Conservation (phyloP, 2,888 invertebrate species). For the Apamea anceps region DNA sequence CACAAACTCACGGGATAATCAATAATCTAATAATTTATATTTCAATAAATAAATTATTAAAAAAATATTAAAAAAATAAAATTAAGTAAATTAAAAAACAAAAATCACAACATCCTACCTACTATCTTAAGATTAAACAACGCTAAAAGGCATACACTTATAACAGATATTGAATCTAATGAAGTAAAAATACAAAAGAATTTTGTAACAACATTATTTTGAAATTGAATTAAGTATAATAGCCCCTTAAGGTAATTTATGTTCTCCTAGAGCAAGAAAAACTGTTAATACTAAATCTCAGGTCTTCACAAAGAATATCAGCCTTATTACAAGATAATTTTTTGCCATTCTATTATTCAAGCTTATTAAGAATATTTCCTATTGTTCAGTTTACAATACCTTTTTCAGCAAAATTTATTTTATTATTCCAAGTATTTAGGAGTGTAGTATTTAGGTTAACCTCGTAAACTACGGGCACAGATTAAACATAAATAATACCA, state of each 20-base stretch:
- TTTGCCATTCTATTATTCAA: not conserved
- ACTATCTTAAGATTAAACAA: not conserved
- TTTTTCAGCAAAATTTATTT: not conserved
- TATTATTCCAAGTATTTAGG: not conserved
- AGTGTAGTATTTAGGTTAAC: not conserved
- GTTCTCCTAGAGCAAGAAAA: constrained; percentile 12
- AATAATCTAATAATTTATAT: no score
- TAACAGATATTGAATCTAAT: constrained; percentile 7
- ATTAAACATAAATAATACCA: not conserved
- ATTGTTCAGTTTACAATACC: not conserved
- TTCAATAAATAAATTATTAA: no score
- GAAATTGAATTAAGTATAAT: constrained; percentile 12
- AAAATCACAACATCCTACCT: no score
- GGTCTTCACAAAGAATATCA: constrained; percentile 1
- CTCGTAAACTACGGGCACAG: not conserved
- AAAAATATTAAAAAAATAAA: no score
- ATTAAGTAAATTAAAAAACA: no score
- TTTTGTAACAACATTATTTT: constrained; percentile 5
- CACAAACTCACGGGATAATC: not conserved
- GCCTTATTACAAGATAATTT: not conserved
- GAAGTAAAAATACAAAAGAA: constrained; percentile 15
- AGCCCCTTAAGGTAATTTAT: constrained; percentile 19
- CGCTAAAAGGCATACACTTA: not conserved
- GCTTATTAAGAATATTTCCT: not conserved
- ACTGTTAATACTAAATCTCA: not conserved